A percentile compares a stretch with the other conserved stretches of the same genome.
Conservation (phyloP, 2,797 vertebrate genomes). For the Morus bassanus region DNA sequence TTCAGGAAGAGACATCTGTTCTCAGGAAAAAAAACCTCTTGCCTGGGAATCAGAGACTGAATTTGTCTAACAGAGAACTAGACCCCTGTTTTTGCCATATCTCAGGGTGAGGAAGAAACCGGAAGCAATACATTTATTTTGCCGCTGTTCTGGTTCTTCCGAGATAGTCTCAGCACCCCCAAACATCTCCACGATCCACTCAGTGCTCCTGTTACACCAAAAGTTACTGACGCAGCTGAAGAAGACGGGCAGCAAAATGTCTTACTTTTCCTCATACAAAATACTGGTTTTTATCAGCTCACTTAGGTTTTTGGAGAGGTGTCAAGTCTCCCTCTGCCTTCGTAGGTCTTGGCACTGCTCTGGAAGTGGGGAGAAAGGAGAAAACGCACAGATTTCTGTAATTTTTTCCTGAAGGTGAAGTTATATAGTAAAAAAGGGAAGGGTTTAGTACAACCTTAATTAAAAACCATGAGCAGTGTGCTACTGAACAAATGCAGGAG, state of each 20-base stretch:
- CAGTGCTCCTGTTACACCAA: neutral
- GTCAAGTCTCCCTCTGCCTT: neutral
- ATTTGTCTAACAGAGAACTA: neutral
- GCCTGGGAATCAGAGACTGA: neutral
- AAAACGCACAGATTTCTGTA: neutral
- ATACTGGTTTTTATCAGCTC: neutral
- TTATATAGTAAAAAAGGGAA: neutral
- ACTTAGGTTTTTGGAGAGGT: neutral
- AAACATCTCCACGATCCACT: neutral
- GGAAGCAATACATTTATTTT: neutral
- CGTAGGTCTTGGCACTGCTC: accelerated
- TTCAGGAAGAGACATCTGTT: neutral
- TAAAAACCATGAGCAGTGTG: neutral
- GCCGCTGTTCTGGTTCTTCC: neutral
- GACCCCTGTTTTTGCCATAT: neutral
- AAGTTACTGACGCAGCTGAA: neutral
- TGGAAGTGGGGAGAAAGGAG: neutral
- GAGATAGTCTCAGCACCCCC: neutral
- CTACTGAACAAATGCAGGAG: neutral
- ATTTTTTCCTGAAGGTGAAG: neutral
- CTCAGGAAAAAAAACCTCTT: too few relatives aligned
- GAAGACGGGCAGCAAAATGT: neutral
- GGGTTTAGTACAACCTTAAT: neutral
- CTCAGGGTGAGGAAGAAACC: neutral
- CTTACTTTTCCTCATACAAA: neutral